Evolutionary conservation across 1,140 invertebrate species (phyloP), one percentile per base, ranked within the genome.

Genomic region (Stegodyphus dumicola): DNA sequence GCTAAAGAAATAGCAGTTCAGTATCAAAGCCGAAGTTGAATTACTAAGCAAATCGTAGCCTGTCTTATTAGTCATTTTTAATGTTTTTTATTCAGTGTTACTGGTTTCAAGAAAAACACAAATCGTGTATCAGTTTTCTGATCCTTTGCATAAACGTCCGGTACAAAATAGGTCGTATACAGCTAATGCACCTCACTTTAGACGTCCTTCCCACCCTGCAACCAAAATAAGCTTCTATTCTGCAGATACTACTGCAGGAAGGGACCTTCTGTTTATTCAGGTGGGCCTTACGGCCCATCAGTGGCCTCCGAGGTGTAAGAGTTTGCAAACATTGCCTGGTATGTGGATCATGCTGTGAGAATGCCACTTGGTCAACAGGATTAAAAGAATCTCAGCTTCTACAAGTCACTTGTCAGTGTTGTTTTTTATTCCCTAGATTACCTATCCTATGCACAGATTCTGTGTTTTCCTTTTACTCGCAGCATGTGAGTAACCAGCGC

Each of bases 341-440:
- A 78, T 78, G 77, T 65, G 77, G 77, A 78, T 78, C 77, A 78
- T 78, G 77, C 77, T 78, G 77, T 65, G 77, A 78, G 77, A 78
- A 78, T 65, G 77, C 77, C 66, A 78, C 77, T 78, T 69, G 77
- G 66, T 70, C 77, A 78, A 78, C 77, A 78, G 64, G 77, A 78
- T 78, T 78, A 78, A 52, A 53, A 15, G 60, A 65, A 78, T 78
- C 66, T 78, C 54, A 65, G 66, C 60, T 78, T 67, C 77, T n/a
- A 53, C 13, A 53, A 69, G 77, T 69, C 60, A 54, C 64, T 78
- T 78, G 77, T 69, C 77, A 69, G 18, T 78, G 65, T 78, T 78
- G 48, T 78, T 78, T 78, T 69, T 78, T 67, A 69, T 69, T 53
- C 64, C 67, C 69, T 69, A 78, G 65, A 78, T 78, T 13, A 52